Conservation (phyloP, 2,113 vertebrate genomes). For the Marmota monax region DNA sequence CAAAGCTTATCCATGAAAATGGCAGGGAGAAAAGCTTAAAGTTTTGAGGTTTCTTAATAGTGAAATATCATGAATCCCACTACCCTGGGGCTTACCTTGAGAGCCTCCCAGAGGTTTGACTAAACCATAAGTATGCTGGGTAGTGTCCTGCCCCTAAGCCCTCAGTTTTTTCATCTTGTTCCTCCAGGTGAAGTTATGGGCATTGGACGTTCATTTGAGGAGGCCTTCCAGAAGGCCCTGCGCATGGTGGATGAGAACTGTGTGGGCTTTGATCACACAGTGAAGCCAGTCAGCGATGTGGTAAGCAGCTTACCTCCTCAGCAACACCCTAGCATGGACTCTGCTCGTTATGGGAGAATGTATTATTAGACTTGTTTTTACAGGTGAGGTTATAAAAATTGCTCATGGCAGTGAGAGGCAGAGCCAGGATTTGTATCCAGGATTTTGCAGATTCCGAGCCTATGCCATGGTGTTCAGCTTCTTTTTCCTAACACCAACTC, state of each 20-base stretch:
- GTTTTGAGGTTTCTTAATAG: neutral
- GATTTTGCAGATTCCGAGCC: neutral
- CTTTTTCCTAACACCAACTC: neutral
- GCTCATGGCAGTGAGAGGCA: neutral
- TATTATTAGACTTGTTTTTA: neutral
- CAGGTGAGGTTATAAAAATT: neutral
- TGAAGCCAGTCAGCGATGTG: constrained; percentile 94
- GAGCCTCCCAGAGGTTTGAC: neutral
- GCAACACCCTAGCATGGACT: neutral
- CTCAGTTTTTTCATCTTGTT: neutral
- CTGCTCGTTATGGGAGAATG: neutral
- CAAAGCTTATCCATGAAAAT: neutral
- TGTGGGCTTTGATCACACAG: constrained; percentile 95
- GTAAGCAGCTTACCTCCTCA: constrained; percentile 80
- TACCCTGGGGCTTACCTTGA: neutral
- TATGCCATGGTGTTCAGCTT: neutral
- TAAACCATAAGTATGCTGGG: neutral
- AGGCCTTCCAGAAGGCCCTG: constrained; percentile 98
- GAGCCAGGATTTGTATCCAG: neutral
- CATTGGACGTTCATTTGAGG: constrained; percentile 96
- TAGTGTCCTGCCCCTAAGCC: rapidly evolving
- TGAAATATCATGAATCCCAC: neutral
- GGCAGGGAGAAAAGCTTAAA: neutral
- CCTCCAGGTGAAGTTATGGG: constrained; percentile 97
- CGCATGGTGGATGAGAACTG: constrained; percentile 99